Percentiles rank a stretch among this genome's conserved stretches.
Conservation (phyloP, 2,113 vertebrate genomes). For the Tapirus terrestris region DNA sequence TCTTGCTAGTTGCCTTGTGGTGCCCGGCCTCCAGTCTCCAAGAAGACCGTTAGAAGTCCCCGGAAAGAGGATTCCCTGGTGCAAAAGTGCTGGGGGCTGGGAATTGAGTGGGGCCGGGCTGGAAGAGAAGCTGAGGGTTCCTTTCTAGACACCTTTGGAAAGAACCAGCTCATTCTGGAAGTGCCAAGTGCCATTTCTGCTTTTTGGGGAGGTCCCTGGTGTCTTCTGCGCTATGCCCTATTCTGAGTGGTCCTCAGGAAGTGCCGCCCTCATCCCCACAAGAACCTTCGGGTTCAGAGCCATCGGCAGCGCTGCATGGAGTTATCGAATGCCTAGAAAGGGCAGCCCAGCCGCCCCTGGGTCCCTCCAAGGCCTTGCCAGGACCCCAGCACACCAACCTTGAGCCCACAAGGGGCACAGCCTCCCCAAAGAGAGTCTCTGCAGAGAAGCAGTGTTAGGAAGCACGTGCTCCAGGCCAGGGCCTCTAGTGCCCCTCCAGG, state of each 20-base stretch:
- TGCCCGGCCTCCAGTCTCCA: fast-evolving
- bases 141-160: background rate
- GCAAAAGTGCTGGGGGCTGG: too few relatives aligned
- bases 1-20: background rate
- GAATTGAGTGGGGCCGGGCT: background rate
- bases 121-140: background rate
- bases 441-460: fast-evolving
- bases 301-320: fast-evolving
- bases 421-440: too few relatives aligned
- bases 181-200: fast-evolving
- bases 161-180: fast-evolving
- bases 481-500: too few relatives aligned
- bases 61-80: fast-evolving
- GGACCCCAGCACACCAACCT: background rate
- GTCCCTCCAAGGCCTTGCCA: background rate
- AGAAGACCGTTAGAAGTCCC: too few relatives aligned
- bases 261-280: fast-evolving
- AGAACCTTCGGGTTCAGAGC: background rate
- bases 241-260: background rate
- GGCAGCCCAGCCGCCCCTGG: background rate
- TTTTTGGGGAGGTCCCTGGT: background rate
- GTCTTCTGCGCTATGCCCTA: fast-evolving
- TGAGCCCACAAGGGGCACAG: fast-evolving
- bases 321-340: fast-evolving
- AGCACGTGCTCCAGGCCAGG: fast-evolving